These are phyloP conservation scores for Acrocephalus kingi DNA, from an alignment of 2,113 vertebrate species.

Conservation along the genomic window DNA sequence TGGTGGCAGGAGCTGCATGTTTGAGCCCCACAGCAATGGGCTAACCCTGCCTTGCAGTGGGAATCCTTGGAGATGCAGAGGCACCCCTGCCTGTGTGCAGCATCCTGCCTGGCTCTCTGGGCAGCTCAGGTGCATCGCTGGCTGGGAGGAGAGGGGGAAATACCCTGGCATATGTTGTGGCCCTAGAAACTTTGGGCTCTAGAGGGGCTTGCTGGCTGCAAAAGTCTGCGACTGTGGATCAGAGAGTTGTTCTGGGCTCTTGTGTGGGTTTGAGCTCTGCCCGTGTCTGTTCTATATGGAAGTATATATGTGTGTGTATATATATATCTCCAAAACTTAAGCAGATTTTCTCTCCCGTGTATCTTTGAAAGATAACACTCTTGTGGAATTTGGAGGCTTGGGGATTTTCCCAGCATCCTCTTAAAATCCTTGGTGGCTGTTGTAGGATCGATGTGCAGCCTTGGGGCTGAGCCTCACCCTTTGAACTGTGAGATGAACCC, in stretches of 20 bases:
- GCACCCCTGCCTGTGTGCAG: not conserved
- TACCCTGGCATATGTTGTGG: not conserved
- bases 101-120: not conserved
- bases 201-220: not conserved
- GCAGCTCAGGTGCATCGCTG: not conserved
- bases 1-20: not conserved
- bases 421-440: not conserved
- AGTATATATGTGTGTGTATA: not conserved
- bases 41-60: not conserved
- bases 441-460: not conserved
- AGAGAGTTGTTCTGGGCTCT: not conserved
- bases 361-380: not conserved
- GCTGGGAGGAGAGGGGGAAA: not conserved
- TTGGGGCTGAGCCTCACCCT: not conserved
- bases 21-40: not conserved
- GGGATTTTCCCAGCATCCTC: not conserved
- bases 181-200: not conserved
- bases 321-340: accelerated
- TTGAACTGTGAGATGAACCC: not conserved
- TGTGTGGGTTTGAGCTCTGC: not conserved
- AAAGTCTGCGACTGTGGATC: not conserved
- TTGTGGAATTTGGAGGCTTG: not conserved
- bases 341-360: not conserved
- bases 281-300: accelerated
- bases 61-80: not conserved